Evolutionary conservation across 2,888 invertebrate genomes (phyloP).

Genomic region (Drosophila neutralis): DNA sequence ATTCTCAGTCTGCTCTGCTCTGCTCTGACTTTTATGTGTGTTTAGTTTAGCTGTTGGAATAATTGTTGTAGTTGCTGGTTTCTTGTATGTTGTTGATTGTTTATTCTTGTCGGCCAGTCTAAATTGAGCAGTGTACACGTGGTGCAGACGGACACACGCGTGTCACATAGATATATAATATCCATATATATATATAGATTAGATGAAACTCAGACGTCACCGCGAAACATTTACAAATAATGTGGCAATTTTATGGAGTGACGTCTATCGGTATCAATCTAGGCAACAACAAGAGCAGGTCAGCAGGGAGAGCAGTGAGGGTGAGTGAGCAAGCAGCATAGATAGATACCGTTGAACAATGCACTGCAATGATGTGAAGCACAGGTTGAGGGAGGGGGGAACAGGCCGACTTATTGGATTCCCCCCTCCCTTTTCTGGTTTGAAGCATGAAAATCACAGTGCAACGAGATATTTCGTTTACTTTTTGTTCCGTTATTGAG

Average conservation of each 20-base stretch:
- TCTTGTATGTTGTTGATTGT: constrained; percentile 6
- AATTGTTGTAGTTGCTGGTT: constrained; percentile 21
- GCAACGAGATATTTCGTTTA: too few relatives aligned
- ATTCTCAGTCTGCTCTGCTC: constrained; percentile 9
- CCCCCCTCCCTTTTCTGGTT: too few relatives aligned
- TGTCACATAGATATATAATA: constrained; percentile 6
- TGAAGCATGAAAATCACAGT: too few relatives aligned
- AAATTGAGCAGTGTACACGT: constrained; percentile 36
- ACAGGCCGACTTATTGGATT: too few relatives aligned
- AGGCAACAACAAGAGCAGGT: too few relatives aligned
- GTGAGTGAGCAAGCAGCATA: too few relatives aligned
- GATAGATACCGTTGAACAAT: too few relatives aligned
- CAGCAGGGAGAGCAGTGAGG: too few relatives aligned
- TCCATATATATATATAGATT: constrained; percentile 28
- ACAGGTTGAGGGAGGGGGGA: too few relatives aligned
- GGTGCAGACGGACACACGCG: not conserved
- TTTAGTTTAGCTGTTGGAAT: constrained; percentile 41
- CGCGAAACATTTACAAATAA: constrained; percentile 19
- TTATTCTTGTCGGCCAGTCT: constrained; percentile 24
- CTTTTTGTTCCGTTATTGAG: too few relatives aligned
- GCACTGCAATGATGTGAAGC: too few relatives aligned
- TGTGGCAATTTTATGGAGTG: constrained; percentile 29
- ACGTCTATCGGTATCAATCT: not conserved
- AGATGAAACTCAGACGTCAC: constrained; percentile 52
- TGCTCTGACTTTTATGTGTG: constrained; percentile 16